phyloP scores from a whole-genome alignment of 1,140 invertebrate genomes.

The Drosophila sechellia region DNA sequence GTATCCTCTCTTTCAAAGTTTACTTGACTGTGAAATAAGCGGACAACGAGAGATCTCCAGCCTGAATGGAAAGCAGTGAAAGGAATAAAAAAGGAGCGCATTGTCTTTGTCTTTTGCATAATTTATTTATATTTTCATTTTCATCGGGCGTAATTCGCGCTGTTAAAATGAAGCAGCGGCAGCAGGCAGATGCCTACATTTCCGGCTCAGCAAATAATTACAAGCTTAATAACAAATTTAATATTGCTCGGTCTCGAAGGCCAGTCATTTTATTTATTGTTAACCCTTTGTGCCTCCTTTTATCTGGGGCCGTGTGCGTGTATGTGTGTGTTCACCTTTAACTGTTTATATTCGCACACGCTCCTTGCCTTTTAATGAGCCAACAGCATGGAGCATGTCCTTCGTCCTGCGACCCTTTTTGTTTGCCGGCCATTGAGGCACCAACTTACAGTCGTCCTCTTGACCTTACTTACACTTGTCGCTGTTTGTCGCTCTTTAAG shows the following conservation, averaged over 20 bases:
- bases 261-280: conserved; percentile 56
- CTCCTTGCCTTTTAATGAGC: conserved; percentile 73
- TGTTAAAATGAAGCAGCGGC: conserved; percentile 38
- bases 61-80: conserved; percentile 40
- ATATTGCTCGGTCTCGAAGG: conserved; percentile 61
- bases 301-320: conserved; percentile 6
- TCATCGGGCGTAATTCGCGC: conserved; percentile 43
- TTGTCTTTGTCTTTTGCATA: conserved; percentile 79
- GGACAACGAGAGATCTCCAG: conserved; percentile 42
- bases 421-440: conserved; percentile 46
- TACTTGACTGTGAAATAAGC: conserved; percentile 81
- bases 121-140: conserved; percentile 78
- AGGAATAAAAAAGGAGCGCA: conserved; percentile 49
- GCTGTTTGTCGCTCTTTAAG: conserved; percentile 64
- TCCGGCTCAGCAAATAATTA: conserved; percentile 74
- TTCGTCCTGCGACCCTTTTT: conserved; percentile 27
- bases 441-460: conserved; percentile 23
- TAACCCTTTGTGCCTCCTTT: conserved; percentile 44
- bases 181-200: conserved; percentile 64
- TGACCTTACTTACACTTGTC: conserved; percentile 56
- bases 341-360: conserved; percentile 71
- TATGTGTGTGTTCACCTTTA: conserved; percentile 9
- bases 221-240: conserved; percentile 81
- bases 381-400: conserved; percentile 68
- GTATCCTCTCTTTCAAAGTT: conserved; percentile 64